Base-by-base conservation (phyloP, 2,888 invertebrate species). In the Hydroisotoma schaefferi region DNA sequence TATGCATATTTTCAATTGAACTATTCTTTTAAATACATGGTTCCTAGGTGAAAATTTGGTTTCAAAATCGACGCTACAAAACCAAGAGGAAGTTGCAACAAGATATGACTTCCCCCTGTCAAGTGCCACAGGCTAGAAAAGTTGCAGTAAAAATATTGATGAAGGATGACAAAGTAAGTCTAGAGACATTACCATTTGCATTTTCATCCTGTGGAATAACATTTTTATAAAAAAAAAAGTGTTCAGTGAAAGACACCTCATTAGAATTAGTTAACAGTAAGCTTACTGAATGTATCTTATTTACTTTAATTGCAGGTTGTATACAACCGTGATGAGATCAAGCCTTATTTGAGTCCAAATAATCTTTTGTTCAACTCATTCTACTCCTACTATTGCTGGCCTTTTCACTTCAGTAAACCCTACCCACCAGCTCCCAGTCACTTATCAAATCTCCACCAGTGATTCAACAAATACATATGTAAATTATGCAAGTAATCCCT, bases 121-220 rank as follows among this genome's bases (percentile, higher is more conserved):
- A 62, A 40, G 65, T 73, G 85, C 88, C 71, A 82, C 83, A 55
- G 84, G 88, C 88, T 0, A 84, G 91, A 70, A 86, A 91, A 76
- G 94, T 94, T 0, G 93, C 94, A 0, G 93, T 94, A 0, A 92
- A 94, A 78, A 91, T 94, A 0, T 78, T 94, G 55, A 92, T 94
- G 1, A 85, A 90, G 67, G 90, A 91, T 74, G 90, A 90, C 73
- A 84, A 86, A 70, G 85, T 84, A 68, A 46, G 49, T 38, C 20
- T 15, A n/a, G n/a, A n/a, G n/a, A n/a, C n/a, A n/a, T n/a, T n/a
- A n/a, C n/a, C n/a, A n/a, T n/a, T n/a, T n/a, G n/a, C n/a, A n/a
- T n/a, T n/a, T n/a, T n/a, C n/a, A n/a, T n/a, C n/a, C n/a, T n/a
- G n/a, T n/a, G n/a, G n/a, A n/a, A n/a, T n/a, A n/a, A n/a, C n/a